Evolutionary conservation across 2,113 vertebrate species (phyloP), one percentile per base, ranked within the genome.

Genomic region (Leucoraja erinaceus): DNA sequence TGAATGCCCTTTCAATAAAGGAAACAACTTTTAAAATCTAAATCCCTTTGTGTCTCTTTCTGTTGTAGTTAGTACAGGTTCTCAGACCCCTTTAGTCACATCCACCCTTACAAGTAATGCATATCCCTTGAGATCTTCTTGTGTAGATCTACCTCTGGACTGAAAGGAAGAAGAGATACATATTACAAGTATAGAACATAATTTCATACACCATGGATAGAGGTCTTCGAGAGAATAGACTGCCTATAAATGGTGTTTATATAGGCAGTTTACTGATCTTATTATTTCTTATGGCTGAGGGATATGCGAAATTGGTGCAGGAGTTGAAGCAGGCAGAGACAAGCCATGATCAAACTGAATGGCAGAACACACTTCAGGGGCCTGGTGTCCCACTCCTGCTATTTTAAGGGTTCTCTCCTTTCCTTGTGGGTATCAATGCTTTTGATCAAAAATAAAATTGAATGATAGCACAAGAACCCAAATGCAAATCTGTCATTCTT

Each of bases 111-210:
- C 66, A 91, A 72, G 90, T 74, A 63, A 91, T 72, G 25, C 47
- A 61, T 63, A 5, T 90, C 66, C 70, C 63, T 18, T 11, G 25
- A 88, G 68, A 68, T 72, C 66, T 72, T 91, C 68, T 54, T 91
- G 66, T 22, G 68, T 72, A 47, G 66, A 72, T 91, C 90, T 91
- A 70, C 72, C 90, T 47, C 66, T 91, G n/a, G 90, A 72, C 83
- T 31, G 66, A 74, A 91, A 91, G 61, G 38, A 74, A 91, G 38
- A 70, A 72, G 12, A 91, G 33, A 91, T 54, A 74, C 31, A 91
- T 18, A 88, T 63, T 66, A 68, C 47, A 47, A 91, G 72, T 47
- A 72, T 28, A 91, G 90, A 91, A 54, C 68, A 91, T 28, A 4
- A 14, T 91, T 91, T 28, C 68, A 91, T 3, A 25, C 70, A 25